Evolutionary conservation across 2,113 vertebrate species (phyloP), one percentile per base, ranked within the genome.

Genomic region (Paralichthys olivaceus): DNA sequence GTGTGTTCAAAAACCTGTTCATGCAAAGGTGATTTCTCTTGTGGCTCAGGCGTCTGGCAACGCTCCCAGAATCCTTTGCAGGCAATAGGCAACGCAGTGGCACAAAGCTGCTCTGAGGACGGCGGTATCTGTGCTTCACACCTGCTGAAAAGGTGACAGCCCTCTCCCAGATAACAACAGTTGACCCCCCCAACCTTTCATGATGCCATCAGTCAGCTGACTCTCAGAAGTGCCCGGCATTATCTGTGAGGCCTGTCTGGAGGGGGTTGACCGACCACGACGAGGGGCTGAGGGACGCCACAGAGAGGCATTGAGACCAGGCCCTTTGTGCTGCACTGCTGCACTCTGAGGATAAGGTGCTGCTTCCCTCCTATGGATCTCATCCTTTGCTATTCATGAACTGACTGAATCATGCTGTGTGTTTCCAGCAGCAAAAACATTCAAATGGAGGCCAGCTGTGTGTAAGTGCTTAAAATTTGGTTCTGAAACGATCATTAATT

Each of bases 51-150:
- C 79, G 69, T 87, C 87, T 93, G 89, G 90, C 92, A 68, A 68
- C 62, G 64, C 63, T 93, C 93, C 93, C 93, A 93, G 91, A 92
- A 89, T 90, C 80, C 90, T 84, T 85, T 85, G 85, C 79, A 79
- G 49, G 60, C 61, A 23, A 61, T 63, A 49, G 71, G 80, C 77
- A 82, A 81, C 61, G 53, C 72, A 68, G 80, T 40, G 67, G 69
- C 75, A 84, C 85, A 90, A 79, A 89, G 86, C 57, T 8, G 59
- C 78, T 78, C 64, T 67, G 75, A 85, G 59, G 84, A 76, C 65
- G 76, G 53, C 28, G 61, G 79, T 94, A 93, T 94, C 93, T 92
- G 65, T 49, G 68, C 63, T 29, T 32, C 75, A 83, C 93, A 95
- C 92, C 94, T 93, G 92, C 91, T 89, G 77, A 45, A 84, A 76